phyloP scores from a whole-genome alignment of 2,113 vertebrate genomes.

The Protomyctophum bolini region DNA sequence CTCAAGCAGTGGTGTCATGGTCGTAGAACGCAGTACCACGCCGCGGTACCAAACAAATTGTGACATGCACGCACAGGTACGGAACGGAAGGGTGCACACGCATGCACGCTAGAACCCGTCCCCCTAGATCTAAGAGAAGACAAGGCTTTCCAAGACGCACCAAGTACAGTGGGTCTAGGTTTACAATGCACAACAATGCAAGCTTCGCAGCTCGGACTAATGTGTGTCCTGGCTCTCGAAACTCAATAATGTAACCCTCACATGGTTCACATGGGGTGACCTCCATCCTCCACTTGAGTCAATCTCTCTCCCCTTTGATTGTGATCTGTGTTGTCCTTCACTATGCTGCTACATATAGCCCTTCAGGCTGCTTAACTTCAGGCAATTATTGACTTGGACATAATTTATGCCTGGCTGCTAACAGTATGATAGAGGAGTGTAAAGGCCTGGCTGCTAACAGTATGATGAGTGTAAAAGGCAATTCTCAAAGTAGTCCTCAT shows the following conservation, averaged over 20 bases:
- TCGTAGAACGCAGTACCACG: too few species aligned
- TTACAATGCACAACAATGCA: too few species aligned
- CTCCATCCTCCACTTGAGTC: not conserved
- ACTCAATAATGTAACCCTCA: slow-evolving; percentile 14
- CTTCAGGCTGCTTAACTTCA: slow-evolving; percentile 23
- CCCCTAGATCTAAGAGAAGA: too few species aligned
- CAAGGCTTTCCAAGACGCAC: too few species aligned
- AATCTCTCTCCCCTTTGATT: not conserved
- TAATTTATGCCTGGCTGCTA: slow-evolving; percentile 40
- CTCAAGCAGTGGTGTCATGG: too few species aligned
- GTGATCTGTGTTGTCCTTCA: not conserved
- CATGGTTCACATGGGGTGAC: slow-evolving; percentile 1
- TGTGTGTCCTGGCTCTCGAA: too few species aligned
- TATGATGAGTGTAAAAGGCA: not conserved
- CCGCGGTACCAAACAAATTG: too few species aligned
- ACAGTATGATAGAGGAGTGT: slow-evolving; percentile 10
- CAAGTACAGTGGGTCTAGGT: too few species aligned
- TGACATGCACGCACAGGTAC: too few species aligned
- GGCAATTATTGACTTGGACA: slow-evolving; percentile 36
- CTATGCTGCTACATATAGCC: slow-evolving; percentile 24
- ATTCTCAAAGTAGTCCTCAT: slow-evolving; percentile 24
- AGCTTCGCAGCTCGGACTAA: too few species aligned
- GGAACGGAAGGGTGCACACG: too few species aligned
- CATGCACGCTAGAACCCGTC: too few species aligned
- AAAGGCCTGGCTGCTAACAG: slow-evolving; percentile 30